phyloP scores from a whole-genome alignment of 2,113 vertebrate genomes.

The Epinephelus fuscoguttatus region DNA sequence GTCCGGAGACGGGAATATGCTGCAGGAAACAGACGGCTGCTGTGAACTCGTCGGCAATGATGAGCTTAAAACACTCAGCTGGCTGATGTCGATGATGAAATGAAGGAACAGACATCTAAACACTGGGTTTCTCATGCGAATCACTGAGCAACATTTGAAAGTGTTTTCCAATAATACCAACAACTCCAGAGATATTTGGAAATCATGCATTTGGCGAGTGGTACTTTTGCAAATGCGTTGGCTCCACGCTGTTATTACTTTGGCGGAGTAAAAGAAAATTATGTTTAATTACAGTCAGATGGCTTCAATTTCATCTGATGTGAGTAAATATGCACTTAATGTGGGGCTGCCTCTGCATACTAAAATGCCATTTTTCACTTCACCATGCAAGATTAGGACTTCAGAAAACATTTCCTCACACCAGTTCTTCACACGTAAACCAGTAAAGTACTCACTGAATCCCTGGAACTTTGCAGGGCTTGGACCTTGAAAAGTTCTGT shows the following conservation, averaged over 20 bases:
- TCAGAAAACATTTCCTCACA: neutral
- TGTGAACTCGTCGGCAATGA: neutral
- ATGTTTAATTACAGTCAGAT: conserved; percentile 28
- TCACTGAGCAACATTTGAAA: conserved; percentile 18
- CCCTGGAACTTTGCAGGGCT: conserved; percentile 95
- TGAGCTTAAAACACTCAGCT: neutral
- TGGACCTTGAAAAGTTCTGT: conserved; percentile 89
- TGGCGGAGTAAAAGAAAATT: conserved; percentile 8
- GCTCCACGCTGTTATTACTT: conserved; percentile 12
- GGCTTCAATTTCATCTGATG: conserved; percentile 29
- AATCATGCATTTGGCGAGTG: conserved; percentile 19
- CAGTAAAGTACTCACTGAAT: conserved; percentile 91
- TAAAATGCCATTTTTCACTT: neutral
- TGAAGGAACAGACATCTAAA: conserved; percentile 2
- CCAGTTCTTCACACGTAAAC: neutral
- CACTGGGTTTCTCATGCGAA: neutral
- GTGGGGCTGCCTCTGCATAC: neutral
- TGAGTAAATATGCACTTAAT: conserved; percentile 2
- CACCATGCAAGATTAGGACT: neutral
- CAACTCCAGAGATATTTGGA: conserved; percentile 42
- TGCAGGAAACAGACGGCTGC: conserved; percentile 64
- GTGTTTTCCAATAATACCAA: conserved; percentile 25
- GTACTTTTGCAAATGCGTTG: conserved; percentile 37
- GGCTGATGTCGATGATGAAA: neutral
- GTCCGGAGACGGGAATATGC: conserved; percentile 95